These are phyloP conservation scores for Callaeas wilsoni DNA, from an alignment of 2,113 vertebrate species.

Conservation along the genomic window DNA sequence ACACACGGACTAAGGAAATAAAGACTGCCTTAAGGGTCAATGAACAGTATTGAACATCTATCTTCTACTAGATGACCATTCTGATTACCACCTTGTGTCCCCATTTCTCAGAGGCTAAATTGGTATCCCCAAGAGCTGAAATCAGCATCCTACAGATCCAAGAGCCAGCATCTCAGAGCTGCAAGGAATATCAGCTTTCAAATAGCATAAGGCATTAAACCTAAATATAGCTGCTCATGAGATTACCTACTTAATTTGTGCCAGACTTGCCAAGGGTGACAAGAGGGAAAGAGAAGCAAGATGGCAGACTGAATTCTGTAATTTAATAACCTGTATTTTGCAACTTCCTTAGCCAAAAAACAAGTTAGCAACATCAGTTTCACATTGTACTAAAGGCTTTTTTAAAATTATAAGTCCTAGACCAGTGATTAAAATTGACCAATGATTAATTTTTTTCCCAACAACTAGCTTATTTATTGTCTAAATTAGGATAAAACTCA, in stretches of 20 bases:
- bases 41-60: background rate
- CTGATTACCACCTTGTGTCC: background rate
- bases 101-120: background rate
- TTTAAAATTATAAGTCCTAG: background rate
- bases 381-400: background rate
- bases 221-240: conserved; percentile 40
- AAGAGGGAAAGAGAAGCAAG: background rate
- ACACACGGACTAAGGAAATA: background rate
- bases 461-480: background rate
- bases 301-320: background rate
- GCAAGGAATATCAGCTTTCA: conserved; percentile 33
- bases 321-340: background rate
- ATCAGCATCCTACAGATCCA: background rate
- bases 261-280: background rate
- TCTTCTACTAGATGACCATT: background rate
- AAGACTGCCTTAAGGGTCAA: background rate
- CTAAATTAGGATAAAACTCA: background rate
- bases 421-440: background rate
- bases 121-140: background rate
- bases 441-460: background rate
- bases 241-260: conserved; percentile 34
- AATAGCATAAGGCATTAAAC: conserved; percentile 18
- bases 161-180: background rate
- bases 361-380: background rate
- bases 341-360: background rate